Base-by-base conservation (phyloP, 2,888 invertebrate species). In the Lasioglossum leucozonium region DNA sequence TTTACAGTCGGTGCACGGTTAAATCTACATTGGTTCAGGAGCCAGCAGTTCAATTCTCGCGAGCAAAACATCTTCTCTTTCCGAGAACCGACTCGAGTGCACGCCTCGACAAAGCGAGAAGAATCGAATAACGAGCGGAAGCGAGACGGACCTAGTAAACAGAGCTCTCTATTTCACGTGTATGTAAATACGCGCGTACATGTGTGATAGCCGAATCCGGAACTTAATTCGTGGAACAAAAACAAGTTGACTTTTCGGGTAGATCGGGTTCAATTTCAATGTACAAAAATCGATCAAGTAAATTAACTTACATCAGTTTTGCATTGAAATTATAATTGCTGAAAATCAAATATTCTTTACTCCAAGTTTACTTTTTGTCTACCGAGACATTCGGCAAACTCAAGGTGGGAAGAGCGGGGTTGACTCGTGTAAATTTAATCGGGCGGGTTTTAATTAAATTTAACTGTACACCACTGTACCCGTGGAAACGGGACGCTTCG, bases 1-100 rank as follows among this genome's bases (percentile, higher is more conserved):
- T 82, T 85, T 85, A 55, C 55, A n/a, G n/a, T 55, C 11, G 55
- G n/a, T n/a, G n/a, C n/a, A 55, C n/a, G n/a, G 55, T n/a, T 55
- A 26, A 55, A 55, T 55, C 22, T 11, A 55, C 55, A 10, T 26
- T n/a, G 55, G n/a, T n/a, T n/a, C 55, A 10, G n/a, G 11, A n/a
- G 11, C 10, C 55, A 11, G 51, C 51, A 8, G 55, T 11, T 55
- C 55, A n/a, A 55, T 55, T n/a, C n/a, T 55, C 55, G 55, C 55
- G 55, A 55, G n/a, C 11, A 55, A n/a, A 55, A n/a, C 55, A n/a
- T 51, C 22, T 22, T 22, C 51, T 51, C 8, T 51, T 22, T 22
- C 22, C 51, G 10, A 51, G 51, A 0, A 51, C 22, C 0, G 22
- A 22, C 22, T 18, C 18, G 47, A 47, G 51, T n/a, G n/a, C 22